Base-by-base conservation (phyloP, 2,888 invertebrate species). In the Acanthosepion pharaonis region DNA sequence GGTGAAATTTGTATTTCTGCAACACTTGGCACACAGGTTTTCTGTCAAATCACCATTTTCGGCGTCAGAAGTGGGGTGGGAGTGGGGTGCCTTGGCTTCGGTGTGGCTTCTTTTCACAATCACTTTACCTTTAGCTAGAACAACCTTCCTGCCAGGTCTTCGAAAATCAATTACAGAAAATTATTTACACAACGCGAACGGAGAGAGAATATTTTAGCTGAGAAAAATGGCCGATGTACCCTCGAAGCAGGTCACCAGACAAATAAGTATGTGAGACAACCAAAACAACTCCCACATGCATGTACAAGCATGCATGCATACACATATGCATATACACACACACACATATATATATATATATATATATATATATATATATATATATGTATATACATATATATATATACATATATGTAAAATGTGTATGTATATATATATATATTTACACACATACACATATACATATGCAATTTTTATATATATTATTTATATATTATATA, bases 401-500 rank as follows among this genome's bases (percentile, higher is more conserved):
- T 59, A 20, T 20, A 20, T 59, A 59, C 5, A 59, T 25, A 15
- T 25, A 20, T 1, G 0, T 59, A 6, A 11, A 51, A 51, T 51
- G 0, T 51, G 11, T 11, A 51, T 51, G 51, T 18, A 48, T 42
- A 42, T 92, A 92, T 20, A 92, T 92, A 92, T 49, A 92, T 92
- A 92, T 92, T 33, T 33, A 33, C 1, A 33, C 1, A 33, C 1
- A 33, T 33, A n/a, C 1, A 92, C 51, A 92, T 49, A 92, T 92
- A 92, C 51, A 92, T 92, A 51, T 92, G 9, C 25, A 92, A 92
- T 92, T 49, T 92, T 20, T 92, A 92, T 92, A 92, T 92, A 49
- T 92, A 92, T 51, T 92, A 92, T 92, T 49, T 92, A 92, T 91
- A 91, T 91, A 91, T 91, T 91, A 91, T 91, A 91, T 91, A 91